Conservation (phyloP, 1,140 invertebrate genomes). For the Odontomachus brunneus region DNA sequence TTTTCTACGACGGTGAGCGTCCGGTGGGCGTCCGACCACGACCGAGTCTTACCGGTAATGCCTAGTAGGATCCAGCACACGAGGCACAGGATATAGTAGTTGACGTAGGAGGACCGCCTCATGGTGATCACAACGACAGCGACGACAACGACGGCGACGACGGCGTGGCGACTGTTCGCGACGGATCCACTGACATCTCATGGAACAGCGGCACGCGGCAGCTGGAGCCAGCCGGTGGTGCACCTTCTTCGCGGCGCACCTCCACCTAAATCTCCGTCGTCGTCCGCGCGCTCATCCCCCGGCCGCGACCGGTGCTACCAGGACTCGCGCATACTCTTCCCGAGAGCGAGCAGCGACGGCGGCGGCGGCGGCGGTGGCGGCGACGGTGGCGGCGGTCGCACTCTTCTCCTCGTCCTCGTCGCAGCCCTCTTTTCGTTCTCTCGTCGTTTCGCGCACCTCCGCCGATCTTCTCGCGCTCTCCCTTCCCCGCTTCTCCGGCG, state of each 20-base stretch:
- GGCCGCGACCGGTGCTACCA: constrained; percentile 63
- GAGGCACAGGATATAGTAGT: constrained; percentile 85
- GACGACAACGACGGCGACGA: constrained; percentile 55
- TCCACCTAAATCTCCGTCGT: constrained; percentile 51
- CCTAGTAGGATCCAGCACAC: constrained; percentile 84
- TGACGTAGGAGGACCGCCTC: constrained; percentile 84
- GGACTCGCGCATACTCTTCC: constrained; percentile 66
- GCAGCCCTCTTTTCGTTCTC: constrained; percentile 19
- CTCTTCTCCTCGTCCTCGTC: constrained; percentile 5
- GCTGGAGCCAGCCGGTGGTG: constrained; percentile 43
- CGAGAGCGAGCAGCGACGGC: no score
- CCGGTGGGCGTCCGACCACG: not conserved
- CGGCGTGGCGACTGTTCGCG: constrained; percentile 62
- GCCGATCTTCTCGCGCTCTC: not conserved
- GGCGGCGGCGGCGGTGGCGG: no score
- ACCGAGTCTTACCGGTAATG: constrained; percentile 83
- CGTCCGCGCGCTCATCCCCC: constrained; percentile 65
- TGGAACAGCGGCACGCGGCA: constrained; percentile 51
- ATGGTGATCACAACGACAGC: constrained; percentile 80
- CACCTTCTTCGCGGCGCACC: constrained; percentile 28
- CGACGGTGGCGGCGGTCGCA: no score
- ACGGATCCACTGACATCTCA: constrained; percentile 79
- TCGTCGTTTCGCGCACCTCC: constrained; percentile 33
- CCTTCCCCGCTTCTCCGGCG: constrained; percentile 12
- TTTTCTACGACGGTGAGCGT: no score